phyloP scores from a whole-genome alignment of 1,140 invertebrate species.

The Cotesia chilonis region DNA sequence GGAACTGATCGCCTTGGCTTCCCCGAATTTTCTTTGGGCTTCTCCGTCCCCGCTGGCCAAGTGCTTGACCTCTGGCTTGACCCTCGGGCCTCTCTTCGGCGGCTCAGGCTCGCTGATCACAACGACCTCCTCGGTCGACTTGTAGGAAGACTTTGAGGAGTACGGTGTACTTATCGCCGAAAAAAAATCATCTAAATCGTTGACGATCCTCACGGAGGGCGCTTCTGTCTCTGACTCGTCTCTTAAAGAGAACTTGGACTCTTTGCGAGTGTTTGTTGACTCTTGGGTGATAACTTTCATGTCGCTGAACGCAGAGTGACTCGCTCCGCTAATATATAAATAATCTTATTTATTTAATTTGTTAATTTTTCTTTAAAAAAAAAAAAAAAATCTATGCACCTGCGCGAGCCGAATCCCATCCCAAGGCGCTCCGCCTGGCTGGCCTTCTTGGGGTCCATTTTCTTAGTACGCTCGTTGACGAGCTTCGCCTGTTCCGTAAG shows the following conservation, averaged over 20 bases:
- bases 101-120: slow-evolving; percentile 58
- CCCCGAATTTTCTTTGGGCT: slow-evolving; percentile 94
- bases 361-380: neutral
- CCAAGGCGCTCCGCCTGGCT: slow-evolving; percentile 91
- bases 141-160: slow-evolving; percentile 40
- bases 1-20: slow-evolving; percentile 97
- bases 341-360: no score
- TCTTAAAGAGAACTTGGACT: slow-evolving; percentile 46
- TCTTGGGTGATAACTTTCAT: slow-evolving; percentile 94
- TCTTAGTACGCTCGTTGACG: slow-evolving; percentile 79
- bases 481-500: slow-evolving; percentile 80
- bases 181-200: slow-evolving; percentile 48
- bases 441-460: slow-evolving; percentile 86
- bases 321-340: slow-evolving; percentile 74
- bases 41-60: slow-evolving; percentile 62
- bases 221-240: slow-evolving; percentile 48
- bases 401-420: slow-evolving; percentile 82
- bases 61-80: slow-evolving; percentile 42
- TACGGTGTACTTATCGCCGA: slow-evolving; percentile 39
- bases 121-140: slow-evolving; percentile 54
- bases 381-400: slow-evolving; percentile 57
- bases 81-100: slow-evolving; percentile 46
- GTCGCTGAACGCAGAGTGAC: slow-evolving; percentile 91
- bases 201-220: slow-evolving; percentile 29
- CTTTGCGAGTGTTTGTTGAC: slow-evolving; percentile 50